These are phyloP conservation scores for Cheilosia grossa DNA, from an alignment of 2,888 invertebrate species.

Conservation along the genomic window DNA sequence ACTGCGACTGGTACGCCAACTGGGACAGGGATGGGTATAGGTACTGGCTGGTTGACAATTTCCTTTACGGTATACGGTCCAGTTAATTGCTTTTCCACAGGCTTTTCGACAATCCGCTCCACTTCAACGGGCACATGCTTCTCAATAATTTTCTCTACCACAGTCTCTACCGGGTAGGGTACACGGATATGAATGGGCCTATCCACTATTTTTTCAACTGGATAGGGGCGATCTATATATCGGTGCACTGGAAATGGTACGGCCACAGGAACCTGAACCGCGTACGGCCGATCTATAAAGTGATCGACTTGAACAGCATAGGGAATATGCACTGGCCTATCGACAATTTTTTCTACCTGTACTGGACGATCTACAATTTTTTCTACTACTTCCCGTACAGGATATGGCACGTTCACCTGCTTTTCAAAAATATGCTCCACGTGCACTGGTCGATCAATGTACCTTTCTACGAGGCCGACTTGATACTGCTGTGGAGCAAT, in stretches of 20 bases:
- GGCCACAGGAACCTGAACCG: conserved; percentile 85
- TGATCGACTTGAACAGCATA: conserved; percentile 83
- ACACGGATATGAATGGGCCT: conserved; percentile 83
- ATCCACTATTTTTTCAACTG: conserved; percentile 82
- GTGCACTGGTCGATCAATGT: conserved; percentile 79
- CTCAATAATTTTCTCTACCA: conserved; percentile 85
- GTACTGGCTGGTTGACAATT: conserved; percentile 82
- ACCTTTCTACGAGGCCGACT: conserved; percentile 84
- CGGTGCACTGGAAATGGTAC: conserved; percentile 84
- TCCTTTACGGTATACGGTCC: conserved; percentile 82
- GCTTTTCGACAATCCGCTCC: conserved; percentile 85
- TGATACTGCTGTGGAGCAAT: conserved; percentile 83
- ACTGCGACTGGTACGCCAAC: conserved; percentile 84
- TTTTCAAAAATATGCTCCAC: conserved; percentile 84
- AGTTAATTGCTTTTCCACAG: conserved; percentile 84
- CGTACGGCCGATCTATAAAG: conserved; percentile 84
- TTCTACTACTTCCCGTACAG: conserved; percentile 81
- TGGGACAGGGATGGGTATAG: conserved; percentile 84
- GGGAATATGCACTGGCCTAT: conserved; percentile 83
- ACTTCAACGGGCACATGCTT: conserved; percentile 83
- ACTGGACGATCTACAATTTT: conserved; percentile 80
- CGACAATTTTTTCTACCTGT: conserved; percentile 82
- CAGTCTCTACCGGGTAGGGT: conserved; percentile 83
- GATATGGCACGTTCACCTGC: conserved; percentile 84
- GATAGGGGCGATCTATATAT: conserved; percentile 84